Base-by-base conservation (phyloP, 2,797 vertebrate species). In the Danio kyathit region DNA sequence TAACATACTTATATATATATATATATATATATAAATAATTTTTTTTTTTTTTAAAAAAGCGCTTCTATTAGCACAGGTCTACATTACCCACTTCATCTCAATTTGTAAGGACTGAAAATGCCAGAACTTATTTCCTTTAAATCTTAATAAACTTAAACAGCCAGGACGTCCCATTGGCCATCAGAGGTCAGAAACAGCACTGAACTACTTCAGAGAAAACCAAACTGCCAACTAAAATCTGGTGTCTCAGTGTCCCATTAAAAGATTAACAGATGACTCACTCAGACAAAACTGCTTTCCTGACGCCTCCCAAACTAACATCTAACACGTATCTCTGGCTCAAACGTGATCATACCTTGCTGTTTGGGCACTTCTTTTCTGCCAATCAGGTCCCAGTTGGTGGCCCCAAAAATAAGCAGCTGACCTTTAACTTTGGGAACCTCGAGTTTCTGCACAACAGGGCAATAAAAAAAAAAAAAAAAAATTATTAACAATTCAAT, bases 371-470 rank as follows among this genome's bases (percentile, higher is more conserved):
- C 97, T 93, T 98, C 97, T 90, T 98, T 98, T 66, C 97, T 95
- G 90, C 97, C 97, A 88, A 98, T 98, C 91, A 99, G 86, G 91
- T 98, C 97, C 97, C 97, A 99, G 92, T 99, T 99, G 87, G 97
- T 98, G 67, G 97, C 97, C 79, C 97, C 97, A 88, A 97, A 98
- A 83, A 98, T 94, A 76, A 99, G 91, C 85, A 99, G 94, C 73
- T 98, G 97, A 64, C 97, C 97, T 89, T 96, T 96, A 19, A 92
- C 93, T 87, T 96, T 97, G 74, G 97, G 94, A 72, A 95, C 95
- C 88, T 99, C 96, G 5, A 99, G 96, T 93, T 96, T 98, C 97
- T 99, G 91, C 7, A 74, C 46, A 57, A 80, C 75, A 88, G 11
- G 29, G 3, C n/a, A 29, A 3, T 54, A n/a, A n/a, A 29, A 3